A percentile compares a stretch with the other conserved stretches of the same genome.
Evolutionary conservation across 2,113 vertebrate genomes (phyloP).

Genomic region (Procavia capensis): DNA sequence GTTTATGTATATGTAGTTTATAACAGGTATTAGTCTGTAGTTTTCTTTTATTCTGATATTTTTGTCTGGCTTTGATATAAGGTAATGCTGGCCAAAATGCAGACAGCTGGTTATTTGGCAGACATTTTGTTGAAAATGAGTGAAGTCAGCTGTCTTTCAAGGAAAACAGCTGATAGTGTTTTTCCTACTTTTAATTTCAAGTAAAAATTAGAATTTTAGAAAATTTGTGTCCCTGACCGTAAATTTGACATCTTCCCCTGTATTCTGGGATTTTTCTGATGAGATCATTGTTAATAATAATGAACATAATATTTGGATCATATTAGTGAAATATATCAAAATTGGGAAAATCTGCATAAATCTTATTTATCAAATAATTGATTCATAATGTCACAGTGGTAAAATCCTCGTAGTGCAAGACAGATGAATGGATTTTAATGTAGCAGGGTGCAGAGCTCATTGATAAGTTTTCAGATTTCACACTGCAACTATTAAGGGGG

Average conservation of each 20-base stretch:
- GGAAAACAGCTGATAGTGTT: neutral
- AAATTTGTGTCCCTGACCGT: neutral
- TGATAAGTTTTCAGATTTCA: neutral
- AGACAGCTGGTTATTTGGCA: neutral
- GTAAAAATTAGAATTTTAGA: constrained; percentile 44
- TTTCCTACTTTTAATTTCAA: constrained; percentile 7
- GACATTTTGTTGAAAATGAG: constrained; percentile 21
- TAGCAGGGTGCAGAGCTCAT: neutral
- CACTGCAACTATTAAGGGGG: neutral
- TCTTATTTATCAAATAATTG: neutral
- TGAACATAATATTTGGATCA: neutral
- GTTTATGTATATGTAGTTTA: no score
- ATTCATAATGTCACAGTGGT: neutral
- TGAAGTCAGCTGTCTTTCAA: neutral
- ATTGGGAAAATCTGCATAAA: neutral
- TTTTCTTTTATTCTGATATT: no score
- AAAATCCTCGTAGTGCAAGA: no score
- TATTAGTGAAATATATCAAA: neutral
- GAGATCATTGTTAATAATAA: neutral
- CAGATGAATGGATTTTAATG: no score
- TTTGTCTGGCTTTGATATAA: no score
- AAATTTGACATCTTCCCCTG: neutral
- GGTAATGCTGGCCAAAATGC: neutral
- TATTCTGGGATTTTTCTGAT: constrained; percentile 13
- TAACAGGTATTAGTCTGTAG: no score